Conservation (phyloP, 2,113 vertebrate genomes). For the Pogona vitticeps region DNA sequence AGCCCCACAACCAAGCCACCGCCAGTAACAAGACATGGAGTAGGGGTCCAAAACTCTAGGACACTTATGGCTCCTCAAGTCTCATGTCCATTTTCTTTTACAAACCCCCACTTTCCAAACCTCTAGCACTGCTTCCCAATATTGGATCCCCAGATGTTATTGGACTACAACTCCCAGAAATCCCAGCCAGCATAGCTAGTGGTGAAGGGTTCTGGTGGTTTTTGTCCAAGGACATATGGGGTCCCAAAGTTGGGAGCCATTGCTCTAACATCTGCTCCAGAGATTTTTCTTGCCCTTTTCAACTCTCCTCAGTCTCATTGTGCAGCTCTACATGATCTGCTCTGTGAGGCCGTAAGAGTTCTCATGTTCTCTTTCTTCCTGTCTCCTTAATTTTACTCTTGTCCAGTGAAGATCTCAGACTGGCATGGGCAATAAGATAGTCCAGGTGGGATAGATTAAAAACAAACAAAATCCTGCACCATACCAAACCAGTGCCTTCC, state of each 20-base stretch:
- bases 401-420: neutral
- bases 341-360: neutral
- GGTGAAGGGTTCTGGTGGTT: too few species aligned
- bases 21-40: neutral
- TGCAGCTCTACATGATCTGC: neutral
- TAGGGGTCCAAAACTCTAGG: neutral
- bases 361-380: neutral
- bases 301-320: neutral
- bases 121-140: neutral
- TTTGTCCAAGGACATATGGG: too few species aligned
- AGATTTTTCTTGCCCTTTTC: neutral
- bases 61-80: neutral
- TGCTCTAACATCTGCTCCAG: too few species aligned
- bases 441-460: neutral
- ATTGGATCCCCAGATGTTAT: too few species aligned
- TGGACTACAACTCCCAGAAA: too few species aligned
- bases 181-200: too few species aligned
- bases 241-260: too few species aligned
- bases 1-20: neutral
- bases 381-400: neutral
- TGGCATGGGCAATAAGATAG: too few species aligned
- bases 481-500: neutral
- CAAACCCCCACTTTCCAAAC: neutral
- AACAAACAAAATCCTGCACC: neutral
- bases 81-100: neutral